Conservation (phyloP, 2,113 vertebrate species). For the Lophotis ruficrista region DNA sequence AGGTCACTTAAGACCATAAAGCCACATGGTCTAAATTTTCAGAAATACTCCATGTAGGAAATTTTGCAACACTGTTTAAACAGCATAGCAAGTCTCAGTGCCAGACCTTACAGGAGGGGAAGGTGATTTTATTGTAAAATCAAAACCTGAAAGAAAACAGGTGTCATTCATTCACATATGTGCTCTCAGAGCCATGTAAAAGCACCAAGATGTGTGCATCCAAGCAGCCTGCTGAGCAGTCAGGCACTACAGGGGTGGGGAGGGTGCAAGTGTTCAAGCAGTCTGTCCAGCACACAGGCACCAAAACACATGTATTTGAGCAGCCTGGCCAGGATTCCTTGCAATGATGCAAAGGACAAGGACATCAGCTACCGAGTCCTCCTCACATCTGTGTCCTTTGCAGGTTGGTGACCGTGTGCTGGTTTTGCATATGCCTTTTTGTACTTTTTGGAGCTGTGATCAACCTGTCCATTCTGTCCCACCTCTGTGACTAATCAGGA, state of each 20-base stretch:
- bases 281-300: background rate
- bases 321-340: background rate
- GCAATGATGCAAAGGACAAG: background rate
- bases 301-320: background rate
- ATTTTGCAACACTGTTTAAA: background rate
- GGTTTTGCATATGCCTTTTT: background rate
- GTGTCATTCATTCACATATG: background rate
- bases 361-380: background rate
- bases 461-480: background rate
- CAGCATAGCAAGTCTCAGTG: background rate
- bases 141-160: background rate
- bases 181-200: rapidly evolving
- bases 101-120: background rate
- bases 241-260: background rate
- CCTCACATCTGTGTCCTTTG: background rate
- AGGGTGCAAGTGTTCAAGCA: background rate
- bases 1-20: background rate
- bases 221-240: background rate
- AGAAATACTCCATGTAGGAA: background rate
- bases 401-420: background rate
- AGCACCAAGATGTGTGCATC: background rate
- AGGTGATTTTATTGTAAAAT: background rate
- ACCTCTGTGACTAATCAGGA: background rate
- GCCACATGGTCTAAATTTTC: background rate
- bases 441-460: background rate